phyloP scores from a whole-genome alignment of 2,888 invertebrate genomes.

The Phlogophora meticulosa region DNA sequence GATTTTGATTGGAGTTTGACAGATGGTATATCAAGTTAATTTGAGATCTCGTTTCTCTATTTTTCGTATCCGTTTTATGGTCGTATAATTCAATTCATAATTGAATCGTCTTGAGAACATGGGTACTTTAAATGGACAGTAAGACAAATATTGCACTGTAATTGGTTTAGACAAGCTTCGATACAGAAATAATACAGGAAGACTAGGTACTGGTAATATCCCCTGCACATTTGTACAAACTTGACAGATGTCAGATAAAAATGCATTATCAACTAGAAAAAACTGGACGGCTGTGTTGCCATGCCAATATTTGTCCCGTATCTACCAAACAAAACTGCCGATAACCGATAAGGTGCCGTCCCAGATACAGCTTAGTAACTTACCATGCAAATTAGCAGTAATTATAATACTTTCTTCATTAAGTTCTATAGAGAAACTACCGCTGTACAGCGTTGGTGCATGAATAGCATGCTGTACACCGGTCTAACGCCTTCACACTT shows the following conservation, averaged over 20 bases:
- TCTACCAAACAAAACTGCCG: background rate
- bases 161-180: background rate
- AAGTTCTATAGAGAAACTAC: slow-evolving; percentile 75
- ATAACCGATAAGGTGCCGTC: slow-evolving; percentile 8
- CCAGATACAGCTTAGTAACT: slow-evolving; percentile 33
- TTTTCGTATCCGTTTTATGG: slow-evolving; percentile 7
- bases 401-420: slow-evolving; percentile 76
- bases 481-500: slow-evolving; percentile 38
- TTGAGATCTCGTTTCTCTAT: slow-evolving; percentile 38
- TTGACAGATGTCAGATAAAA: slow-evolving; percentile 5
- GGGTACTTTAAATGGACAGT: background rate
- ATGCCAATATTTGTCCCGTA: background rate
- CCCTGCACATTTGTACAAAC: background rate
- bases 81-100: slow-evolving; percentile 30
- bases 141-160: slow-evolving; percentile 16
- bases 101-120: slow-evolving; percentile 22
- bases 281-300: background rate
- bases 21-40: slow-evolving; percentile 23
- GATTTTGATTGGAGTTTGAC: slow-evolving; percentile 44
- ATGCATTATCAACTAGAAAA: background rate
- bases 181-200: slow-evolving; percentile 2
- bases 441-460: slow-evolving; percentile 68
- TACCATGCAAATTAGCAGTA: slow-evolving; percentile 61
- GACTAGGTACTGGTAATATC: slow-evolving; percentile 3
- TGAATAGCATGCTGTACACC: slow-evolving; percentile 65